Conservation (phyloP, 1,140 invertebrate species). For the Drosophila miranda region DNA sequence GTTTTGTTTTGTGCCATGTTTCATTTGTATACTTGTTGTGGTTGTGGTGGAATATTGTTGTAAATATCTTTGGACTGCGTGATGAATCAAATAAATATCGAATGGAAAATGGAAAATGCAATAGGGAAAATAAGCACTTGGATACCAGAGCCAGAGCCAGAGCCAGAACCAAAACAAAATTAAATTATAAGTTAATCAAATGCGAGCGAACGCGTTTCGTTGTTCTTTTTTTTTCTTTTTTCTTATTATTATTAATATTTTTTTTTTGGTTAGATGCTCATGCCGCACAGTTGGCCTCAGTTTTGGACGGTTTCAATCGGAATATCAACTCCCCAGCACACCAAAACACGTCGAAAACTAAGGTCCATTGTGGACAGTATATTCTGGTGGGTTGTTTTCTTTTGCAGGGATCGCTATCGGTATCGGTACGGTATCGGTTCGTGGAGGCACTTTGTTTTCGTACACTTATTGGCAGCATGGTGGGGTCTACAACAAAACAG, state of each 20-base stretch:
- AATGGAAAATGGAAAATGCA: conserved; percentile 12
- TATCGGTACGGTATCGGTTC: neutral
- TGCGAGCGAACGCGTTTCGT: conserved; percentile 12
- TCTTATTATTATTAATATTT: neutral
- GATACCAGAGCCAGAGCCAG: neutral
- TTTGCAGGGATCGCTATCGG: neutral
- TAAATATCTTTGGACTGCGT: conserved; percentile 17
- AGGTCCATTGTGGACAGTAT: conserved; percentile 61
- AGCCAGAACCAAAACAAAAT: conserved; percentile 23
- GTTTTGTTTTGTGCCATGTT: conserved; percentile 32
- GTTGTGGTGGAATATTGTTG: conserved; percentile 24
- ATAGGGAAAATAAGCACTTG: neutral
- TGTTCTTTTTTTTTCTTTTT: neutral
- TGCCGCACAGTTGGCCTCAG: conserved; percentile 76
- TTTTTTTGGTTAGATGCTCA: conserved; percentile 36
- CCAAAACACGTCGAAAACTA: conserved; percentile 82
- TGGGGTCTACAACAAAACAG: neutral
- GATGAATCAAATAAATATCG: conserved; percentile 34
- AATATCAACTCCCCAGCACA: conserved; percentile 71
- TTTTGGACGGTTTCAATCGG: conserved; percentile 82
- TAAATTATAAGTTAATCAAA: conserved; percentile 17
- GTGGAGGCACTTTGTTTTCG: conserved; percentile 31
- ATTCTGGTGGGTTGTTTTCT: neutral
- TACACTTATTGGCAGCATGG: conserved; percentile 9
- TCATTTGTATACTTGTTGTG: conserved; percentile 43